Percentiles rank a stretch among this genome's conserved stretches.
Conservation (phyloP, 2,888 invertebrate species). For the Muschampia plurimacula region DNA sequence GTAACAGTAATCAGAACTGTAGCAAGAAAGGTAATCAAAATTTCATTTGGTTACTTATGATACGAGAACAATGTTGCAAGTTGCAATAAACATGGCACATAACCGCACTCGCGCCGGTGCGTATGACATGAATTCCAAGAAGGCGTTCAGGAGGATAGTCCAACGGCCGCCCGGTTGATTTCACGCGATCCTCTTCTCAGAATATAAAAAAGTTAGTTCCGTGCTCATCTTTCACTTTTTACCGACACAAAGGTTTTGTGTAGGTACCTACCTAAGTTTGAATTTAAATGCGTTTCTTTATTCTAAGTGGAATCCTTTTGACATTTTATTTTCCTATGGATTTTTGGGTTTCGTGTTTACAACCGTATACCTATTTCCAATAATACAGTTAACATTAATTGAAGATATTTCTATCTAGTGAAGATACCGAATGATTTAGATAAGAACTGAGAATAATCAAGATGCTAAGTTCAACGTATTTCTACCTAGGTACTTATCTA, state of each 20-base stretch:
- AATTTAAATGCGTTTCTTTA: not conserved
- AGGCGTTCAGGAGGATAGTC: conserved; percentile 51
- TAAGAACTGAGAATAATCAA: too few species aligned
- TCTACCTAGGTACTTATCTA: too few species aligned
- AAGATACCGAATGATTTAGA: too few species aligned
- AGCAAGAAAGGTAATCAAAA: conserved; percentile 37
- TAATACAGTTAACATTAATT: too few species aligned
- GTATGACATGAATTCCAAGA: conserved; percentile 50
- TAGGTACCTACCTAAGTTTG: too few species aligned
- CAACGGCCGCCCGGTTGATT: conserved; percentile 41
- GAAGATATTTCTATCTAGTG: too few species aligned
- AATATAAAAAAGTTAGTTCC: conserved; percentile 44
- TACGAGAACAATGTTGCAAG: conserved; percentile 33
- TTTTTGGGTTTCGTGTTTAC: too few species aligned
- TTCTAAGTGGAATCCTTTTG: not conserved
- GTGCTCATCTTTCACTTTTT: conserved; percentile 24
- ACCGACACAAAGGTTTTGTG: not conserved
- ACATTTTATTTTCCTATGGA: not conserved
- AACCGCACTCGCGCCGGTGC: conserved; percentile 28
- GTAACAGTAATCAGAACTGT: conserved; percentile 23
- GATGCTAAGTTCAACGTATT: too few species aligned
- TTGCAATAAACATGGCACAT: conserved; percentile 28
- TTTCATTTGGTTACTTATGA: conserved; percentile 28
- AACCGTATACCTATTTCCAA: too few species aligned
- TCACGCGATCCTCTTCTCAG: conserved; percentile 62